Base-by-base conservation (phyloP, 2,113 vertebrate genomes). In the Leucoraja erinaceus region DNA sequence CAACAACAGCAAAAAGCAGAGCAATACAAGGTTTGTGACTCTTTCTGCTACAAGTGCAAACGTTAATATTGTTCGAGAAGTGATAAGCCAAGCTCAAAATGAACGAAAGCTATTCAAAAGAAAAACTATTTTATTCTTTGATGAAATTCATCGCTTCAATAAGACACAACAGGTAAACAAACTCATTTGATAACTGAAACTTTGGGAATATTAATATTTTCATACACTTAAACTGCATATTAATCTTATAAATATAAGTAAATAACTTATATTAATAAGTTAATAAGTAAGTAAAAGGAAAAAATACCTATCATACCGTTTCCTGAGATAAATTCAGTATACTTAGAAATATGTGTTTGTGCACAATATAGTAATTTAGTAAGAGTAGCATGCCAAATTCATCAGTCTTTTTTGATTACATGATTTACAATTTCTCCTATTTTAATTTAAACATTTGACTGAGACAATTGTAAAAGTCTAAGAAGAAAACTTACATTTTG, bases 91-190 rank as follows among this genome's bases (percentile, higher is more conserved):
- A 95, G 98, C 98, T 66, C 98, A 98, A 93, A 99, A 98, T 93
- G 98, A 99, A 94, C 97, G 97, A 93, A 97, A 97, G 10, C 97
- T 99, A 94, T 98, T 97, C 96, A 99, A 98, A 95, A 98, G 98
- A 95, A 99, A 96, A 96, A 99, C 98, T 78, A 97, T 99, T 94
- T 96, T 99, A 93, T 99, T 99, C 95, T 98, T 99, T 77, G 99
- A 99, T 0, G 99, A 99, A 96, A 99, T 99, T 93, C 98, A 99
- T 95, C 98, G 98, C 92, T 99, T 99, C 95, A 99, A 99, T 95
- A 99, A 99, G 94, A 97, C 97, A 91, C 99, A 99, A 93, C 99
- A 99, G 99, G 99, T 99, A 95, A 91, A 47, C 31, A 72, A 28
- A 31, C 59, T 68, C 59, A 20, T 63, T 81, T 79, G 59, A 12